A percentile compares a stretch with the other conserved stretches of the same genome.
Conservation (phyloP, 2,888 invertebrate genomes). For the Arctia plantaginis region DNA sequence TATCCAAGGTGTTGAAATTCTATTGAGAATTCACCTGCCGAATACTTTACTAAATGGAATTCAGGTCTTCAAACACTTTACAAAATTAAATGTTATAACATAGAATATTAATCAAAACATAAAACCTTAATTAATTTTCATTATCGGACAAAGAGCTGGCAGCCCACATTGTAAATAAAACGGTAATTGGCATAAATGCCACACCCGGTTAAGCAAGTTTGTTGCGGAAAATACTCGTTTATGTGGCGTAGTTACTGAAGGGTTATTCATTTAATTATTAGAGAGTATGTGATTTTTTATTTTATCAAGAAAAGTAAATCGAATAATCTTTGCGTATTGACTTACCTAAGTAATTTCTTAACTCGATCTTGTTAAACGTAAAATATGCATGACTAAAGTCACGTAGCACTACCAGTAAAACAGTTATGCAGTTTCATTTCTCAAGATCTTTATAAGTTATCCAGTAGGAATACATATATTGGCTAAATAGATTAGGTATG, state of each 20-base stretch:
- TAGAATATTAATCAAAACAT: neutral
- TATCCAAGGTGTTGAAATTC: neutral
- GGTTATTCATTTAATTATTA: neutral
- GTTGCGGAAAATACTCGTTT: neutral
- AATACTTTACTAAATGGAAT: neutral
- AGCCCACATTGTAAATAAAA: constrained; percentile 11
- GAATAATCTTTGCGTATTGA: neutral
- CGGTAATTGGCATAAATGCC: constrained; percentile 15
- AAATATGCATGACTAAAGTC: neutral
- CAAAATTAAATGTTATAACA: neutral
- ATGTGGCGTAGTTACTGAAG: neutral
- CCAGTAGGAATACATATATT: neutral
- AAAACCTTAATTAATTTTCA: constrained; percentile 10
- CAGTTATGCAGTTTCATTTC: neutral
- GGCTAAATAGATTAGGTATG: neutral
- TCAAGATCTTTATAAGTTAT: neutral
- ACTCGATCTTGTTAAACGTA: neutral
- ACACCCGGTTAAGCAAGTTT: neutral
- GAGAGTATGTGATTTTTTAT: neutral
- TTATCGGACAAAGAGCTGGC: constrained; percentile 4
- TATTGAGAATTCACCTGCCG: neutral
- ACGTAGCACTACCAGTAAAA: neutral
- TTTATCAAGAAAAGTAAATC: neutral
- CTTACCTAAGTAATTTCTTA: neutral
- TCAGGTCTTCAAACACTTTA: neutral